Base-by-base conservation (phyloP, 2,888 invertebrate species). In the Cremastinae sp. region DNA sequence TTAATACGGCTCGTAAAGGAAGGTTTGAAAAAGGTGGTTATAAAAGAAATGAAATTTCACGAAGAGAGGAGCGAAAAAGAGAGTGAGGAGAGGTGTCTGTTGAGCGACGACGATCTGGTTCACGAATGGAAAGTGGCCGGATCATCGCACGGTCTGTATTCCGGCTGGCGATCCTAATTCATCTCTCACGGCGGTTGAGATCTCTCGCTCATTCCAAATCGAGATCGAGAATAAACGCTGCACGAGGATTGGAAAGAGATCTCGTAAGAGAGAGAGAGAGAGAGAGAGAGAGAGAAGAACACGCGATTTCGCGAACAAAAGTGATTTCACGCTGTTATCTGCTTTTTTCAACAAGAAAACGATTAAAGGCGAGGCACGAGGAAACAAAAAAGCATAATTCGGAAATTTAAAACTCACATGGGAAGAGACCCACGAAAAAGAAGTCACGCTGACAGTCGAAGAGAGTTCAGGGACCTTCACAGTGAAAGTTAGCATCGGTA, bases 401-500 rank as follows among this genome's bases (percentile, higher is more conserved):
- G 5, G 28, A 28, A 28, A 28, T 28, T 5, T 28, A 2, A 28
- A 28, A 53, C 4, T 28, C 53, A 28, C 28, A 3, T 5, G n/a
- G n/a, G n/a, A n/a, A 12, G 53, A 53, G 53, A n/a, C 5, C 4
- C 28, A 28, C 28, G 28, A 28, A 28, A 28, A 28, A 28, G 28
- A 28, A 3, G 18, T n/a, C 12, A 59, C 41, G 38, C 69, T 53
- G 28, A 61, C 34, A 59, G 53, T 18, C 41, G 14, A 9, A 58
- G 56, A 58, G 81, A 80, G 87, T 86, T 87, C 87, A 84, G 80
- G 83, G 87, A 87, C 87, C 88, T 83, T 81, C 80, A 45, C 65
- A 88, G 88, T 87, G 88, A 87, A 88, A 87, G 87, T 87, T 81
- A 45, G n/a, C 41, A 41, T 10, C 80, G 82, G 82, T 79, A 79